Base-by-base conservation (phyloP, 2,797 vertebrate genomes). In the Clarias laeviceps region DNA sequence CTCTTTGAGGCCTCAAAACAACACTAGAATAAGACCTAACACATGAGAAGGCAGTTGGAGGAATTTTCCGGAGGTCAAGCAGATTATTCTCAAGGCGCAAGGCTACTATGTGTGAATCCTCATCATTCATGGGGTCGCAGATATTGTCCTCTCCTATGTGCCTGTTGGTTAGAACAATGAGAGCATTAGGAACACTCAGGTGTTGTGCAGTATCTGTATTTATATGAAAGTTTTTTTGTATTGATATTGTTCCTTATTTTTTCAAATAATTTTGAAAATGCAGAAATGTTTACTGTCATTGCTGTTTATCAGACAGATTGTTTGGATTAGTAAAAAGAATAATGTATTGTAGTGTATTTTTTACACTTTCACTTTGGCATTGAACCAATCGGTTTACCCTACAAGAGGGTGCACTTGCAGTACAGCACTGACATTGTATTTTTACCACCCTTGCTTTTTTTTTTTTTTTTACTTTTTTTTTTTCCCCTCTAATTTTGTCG, bases 71-170 rank as follows among this genome's bases (percentile, higher is more conserved):
- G 1, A 94, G 94, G 87, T 96, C 96, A 24, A 99, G 96, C 22
- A 95, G 95, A 93, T 99, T 99, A 91, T 99, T 95, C 88, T 99
- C 98, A 77, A 99, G 95, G 88, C 98, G 97, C 91, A 99, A 88
- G 0, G 96, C 95, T 90, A 98, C 96, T 80, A 99, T 79, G 37
- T 88, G 95, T 32, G 97, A 96, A 69, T 98, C 97, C 15, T 91
- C 94, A 0, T 89, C 92, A 62, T 95, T 95, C 24, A 94, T 88
- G 0, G 89, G 90, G 90, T 94, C 96, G 87, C 98, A 99, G 89
- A 99, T 95, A 82, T 96, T 91, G 34, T 97, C 95, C 2, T 96
- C 94, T 50, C 93, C 93, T 82, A 99, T 92, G 0, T 91, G 93
- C 94, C 98, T 99, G 91, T 61, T 92, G 91, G 84, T 83, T 27